Percentiles rank a stretch among this genome's conserved stretches.
Conservation (phyloP, 2,113 vertebrate species). For the Alexandromys fortis region DNA sequence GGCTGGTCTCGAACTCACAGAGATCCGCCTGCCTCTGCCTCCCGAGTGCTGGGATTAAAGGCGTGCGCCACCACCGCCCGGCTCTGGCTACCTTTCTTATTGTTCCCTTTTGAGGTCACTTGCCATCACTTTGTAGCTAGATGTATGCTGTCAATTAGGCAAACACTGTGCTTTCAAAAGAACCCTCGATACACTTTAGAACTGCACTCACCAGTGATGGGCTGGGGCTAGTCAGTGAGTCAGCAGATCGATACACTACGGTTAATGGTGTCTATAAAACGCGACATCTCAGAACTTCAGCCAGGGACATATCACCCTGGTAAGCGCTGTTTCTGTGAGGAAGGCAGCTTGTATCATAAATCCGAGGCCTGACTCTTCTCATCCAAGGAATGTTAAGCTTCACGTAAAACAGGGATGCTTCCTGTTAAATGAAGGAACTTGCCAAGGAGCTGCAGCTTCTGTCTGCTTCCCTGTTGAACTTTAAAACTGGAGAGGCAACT, state of each 20-base stretch:
- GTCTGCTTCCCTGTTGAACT: conserved; percentile 80
- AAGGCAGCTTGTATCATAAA: conserved; percentile 53
- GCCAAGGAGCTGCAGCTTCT: conserved; percentile 75
- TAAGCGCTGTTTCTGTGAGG: neutral
- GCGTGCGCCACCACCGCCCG: too few relatives aligned
- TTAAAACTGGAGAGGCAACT: conserved; percentile 71
- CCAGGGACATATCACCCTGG: conserved; percentile 24
- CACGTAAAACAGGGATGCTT: conserved; percentile 54
- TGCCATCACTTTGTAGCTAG: conserved; percentile 13
- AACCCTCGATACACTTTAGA: neutral
- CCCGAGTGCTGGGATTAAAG: too few relatives aligned
- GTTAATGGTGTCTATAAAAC: conserved; percentile 57
- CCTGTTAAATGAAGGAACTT: conserved; percentile 48
- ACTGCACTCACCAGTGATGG: neutral
- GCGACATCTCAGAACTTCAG: neutral
- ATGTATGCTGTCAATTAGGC: neutral
- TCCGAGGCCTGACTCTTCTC: conserved; percentile 13
- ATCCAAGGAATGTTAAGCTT: conserved; percentile 49
- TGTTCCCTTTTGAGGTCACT: neutral
- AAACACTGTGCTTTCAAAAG: neutral
- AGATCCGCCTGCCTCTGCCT: too few relatives aligned
- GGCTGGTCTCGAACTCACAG: too few relatives aligned
- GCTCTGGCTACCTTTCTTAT: neutral
- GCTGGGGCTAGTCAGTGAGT: neutral
- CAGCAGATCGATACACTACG: conserved; percentile 5